Evolutionary conservation across 2,888 invertebrate genomes (phyloP).

Genomic region (Liodrosophila aerea): DNA sequence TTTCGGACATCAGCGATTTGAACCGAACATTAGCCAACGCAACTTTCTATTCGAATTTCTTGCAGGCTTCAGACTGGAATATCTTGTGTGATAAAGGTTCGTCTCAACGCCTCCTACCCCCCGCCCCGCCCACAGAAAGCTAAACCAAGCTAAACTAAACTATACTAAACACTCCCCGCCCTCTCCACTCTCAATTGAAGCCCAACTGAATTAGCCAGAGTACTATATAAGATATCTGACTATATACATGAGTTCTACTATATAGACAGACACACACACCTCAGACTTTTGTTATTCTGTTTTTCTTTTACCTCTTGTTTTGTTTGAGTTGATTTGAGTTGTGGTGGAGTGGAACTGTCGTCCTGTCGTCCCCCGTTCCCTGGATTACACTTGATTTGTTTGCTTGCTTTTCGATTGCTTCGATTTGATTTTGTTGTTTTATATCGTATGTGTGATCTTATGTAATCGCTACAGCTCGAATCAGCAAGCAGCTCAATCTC

Average conservation of each 20-base stretch:
- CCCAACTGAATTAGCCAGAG: too few relatives aligned
- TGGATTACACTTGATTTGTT: too few relatives aligned
- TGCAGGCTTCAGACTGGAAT: constrained; percentile 81
- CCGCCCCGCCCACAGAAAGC: constrained; percentile 28
- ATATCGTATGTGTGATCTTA: constrained; percentile 29
- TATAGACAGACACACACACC: too few relatives aligned
- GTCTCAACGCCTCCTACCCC: constrained; percentile 42
- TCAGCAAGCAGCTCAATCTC: constrained; percentile 83
- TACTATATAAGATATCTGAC: too few relatives aligned
- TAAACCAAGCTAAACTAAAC: background rate
- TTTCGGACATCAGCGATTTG: constrained; percentile 46
- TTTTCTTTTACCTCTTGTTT: too few relatives aligned
- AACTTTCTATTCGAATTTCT: constrained; percentile 73
- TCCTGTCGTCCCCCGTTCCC: too few relatives aligned
- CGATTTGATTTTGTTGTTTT: constrained; percentile 13
- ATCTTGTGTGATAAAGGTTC: constrained; percentile 82
- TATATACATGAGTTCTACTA: too few relatives aligned
- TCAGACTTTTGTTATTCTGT: too few relatives aligned
- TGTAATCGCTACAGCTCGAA: constrained; percentile 79
- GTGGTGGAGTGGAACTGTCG: too few relatives aligned
- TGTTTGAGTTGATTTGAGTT: too few relatives aligned
- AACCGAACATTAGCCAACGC: constrained; percentile 63
- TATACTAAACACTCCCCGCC: too few relatives aligned
- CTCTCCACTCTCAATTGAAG: too few relatives aligned
- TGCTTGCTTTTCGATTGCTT: constrained; percentile 15